A percentile compares a stretch with the other conserved stretches of the same genome.
These are phyloP conservation scores for Phoebastria nigripes DNA, from an alignment of 2,797 vertebrate species.

Conservation along the genomic window DNA sequence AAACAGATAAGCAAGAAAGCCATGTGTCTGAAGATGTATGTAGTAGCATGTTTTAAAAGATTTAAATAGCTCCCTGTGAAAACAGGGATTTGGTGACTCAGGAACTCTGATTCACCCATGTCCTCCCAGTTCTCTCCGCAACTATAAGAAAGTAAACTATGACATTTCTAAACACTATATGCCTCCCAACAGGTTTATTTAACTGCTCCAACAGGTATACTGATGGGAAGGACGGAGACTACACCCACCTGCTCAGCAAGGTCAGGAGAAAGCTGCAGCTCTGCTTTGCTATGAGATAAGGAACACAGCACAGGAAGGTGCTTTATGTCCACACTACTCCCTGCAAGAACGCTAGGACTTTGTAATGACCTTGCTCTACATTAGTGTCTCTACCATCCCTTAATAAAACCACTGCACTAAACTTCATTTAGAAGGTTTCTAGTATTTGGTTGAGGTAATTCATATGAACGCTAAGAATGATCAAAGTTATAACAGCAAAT, in stretches of 20 bases:
- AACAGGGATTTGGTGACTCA: constrained; percentile 4
- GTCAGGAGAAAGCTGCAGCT: background rate
- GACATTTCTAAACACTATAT: background rate
- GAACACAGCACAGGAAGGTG: background rate
- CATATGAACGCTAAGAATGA: background rate
- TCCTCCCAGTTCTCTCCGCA: background rate
- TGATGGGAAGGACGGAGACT: background rate
- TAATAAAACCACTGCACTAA: background rate
- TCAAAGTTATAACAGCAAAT: background rate
- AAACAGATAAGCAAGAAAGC: background rate
- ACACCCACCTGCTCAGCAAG: constrained; percentile 12
- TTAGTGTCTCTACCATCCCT: background rate
- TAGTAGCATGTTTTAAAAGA: background rate
- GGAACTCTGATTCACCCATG: background rate
- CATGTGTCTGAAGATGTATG: background rate
- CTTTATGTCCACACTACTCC: background rate
- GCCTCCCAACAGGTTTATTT: background rate
- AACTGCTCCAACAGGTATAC: background rate
- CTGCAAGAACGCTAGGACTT: background rate
- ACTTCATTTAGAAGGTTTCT: background rate
- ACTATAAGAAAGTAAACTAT: background rate
- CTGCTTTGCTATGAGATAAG: background rate
- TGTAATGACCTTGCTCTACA: background rate
- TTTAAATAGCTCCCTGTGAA: background rate
- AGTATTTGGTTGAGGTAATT: background rate